A percentile compares a stretch with the other conserved stretches of the same genome.
Evolutionary conservation across 2,888 invertebrate genomes (phyloP).

Genomic region (Danaus chrysippus): DNA sequence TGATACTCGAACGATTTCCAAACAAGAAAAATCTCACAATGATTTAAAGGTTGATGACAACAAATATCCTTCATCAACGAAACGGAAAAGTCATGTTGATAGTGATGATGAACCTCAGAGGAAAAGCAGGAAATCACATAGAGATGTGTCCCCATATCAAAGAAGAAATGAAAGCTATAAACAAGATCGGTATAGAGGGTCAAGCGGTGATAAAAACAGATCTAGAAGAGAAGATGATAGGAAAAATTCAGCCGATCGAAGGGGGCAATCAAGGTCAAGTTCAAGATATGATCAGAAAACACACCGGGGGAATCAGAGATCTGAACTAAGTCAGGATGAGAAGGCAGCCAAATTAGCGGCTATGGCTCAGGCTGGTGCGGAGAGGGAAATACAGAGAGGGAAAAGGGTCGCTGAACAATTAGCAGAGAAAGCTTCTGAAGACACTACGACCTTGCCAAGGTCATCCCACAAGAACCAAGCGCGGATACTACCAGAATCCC

Average conservation of each 20-base stretch:
- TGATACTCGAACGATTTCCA: conserved; percentile 11
- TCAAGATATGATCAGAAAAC: conserved; percentile 34
- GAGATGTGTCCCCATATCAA: conserved; percentile 14
- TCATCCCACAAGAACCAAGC: conserved; percentile 47
- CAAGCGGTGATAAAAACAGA: conserved; percentile 33
- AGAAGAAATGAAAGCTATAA: conserved; percentile 17
- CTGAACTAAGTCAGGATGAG: conserved; percentile 66
- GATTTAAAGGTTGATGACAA: conserved; percentile 16
- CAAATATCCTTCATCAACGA: conserved; percentile 37
- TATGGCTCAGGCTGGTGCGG: conserved; percentile 90
- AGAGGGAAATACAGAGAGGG: conserved; percentile 83
- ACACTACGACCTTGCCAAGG: not conserved
- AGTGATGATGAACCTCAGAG: conserved; percentile 36
- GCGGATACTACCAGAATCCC: conserved; percentile 81
- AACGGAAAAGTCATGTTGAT: conserved; percentile 33
- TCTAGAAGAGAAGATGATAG: conserved; percentile 28
- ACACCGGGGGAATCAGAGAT: conserved; percentile 31
- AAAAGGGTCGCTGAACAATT: conserved; percentile 81
- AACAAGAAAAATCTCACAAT: conserved; percentile 9
- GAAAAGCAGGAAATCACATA: conserved; percentile 23
- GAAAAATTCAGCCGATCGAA: conserved; percentile 29
- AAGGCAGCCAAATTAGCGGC: conserved; percentile 80
- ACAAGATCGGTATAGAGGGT: conserved; percentile 15
- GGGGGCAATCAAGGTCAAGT: conserved; percentile 30
- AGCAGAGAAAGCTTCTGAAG: conserved; percentile 65